Evolutionary conservation across 1,140 invertebrate species (phyloP).

Genomic region (Anastrepha obliqua): DNA sequence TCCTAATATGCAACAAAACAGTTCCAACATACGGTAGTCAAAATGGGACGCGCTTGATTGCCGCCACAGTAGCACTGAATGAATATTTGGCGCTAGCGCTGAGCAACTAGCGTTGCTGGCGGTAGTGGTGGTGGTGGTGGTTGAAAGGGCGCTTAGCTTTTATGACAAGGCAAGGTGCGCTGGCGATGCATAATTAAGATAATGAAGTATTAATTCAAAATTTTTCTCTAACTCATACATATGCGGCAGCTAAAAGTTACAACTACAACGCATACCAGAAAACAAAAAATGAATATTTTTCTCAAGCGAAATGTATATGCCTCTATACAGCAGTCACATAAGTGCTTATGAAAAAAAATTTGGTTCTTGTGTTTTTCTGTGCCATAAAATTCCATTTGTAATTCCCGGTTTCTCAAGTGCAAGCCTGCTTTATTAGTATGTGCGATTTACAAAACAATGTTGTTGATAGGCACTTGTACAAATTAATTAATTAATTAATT

Average conservation of each 20-base stretch:
- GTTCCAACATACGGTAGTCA: neutral
- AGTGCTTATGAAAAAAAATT: neutral
- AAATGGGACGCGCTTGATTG: neutral
- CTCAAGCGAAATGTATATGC: neutral
- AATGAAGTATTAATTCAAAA: slow-evolving; percentile 74
- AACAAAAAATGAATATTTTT: neutral
- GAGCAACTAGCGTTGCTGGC: neutral
- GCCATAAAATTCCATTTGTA: neutral
- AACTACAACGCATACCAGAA: neutral
- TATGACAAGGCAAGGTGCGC: slow-evolving; percentile 59
- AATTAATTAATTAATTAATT: slow-evolving; percentile 74
- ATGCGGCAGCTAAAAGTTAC: slow-evolving; percentile 60
- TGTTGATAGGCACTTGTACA: slow-evolving; percentile 58
- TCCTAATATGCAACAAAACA: slow-evolving; percentile 33
- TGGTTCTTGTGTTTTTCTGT: neutral
- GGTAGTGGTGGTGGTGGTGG: neutral
- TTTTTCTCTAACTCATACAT: slow-evolving; percentile 66
- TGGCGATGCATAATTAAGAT: slow-evolving; percentile 73
- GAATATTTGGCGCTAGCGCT: neutral
- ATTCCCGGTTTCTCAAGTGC: neutral
- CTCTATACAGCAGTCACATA: too few species aligned
- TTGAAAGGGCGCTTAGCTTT: neutral
- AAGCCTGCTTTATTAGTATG: neutral
- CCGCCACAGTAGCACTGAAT: neutral
- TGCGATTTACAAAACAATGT: slow-evolving; percentile 41